phyloP scores from a whole-genome alignment of 2,797 vertebrate genomes.

The Danio tinwini region DNA sequence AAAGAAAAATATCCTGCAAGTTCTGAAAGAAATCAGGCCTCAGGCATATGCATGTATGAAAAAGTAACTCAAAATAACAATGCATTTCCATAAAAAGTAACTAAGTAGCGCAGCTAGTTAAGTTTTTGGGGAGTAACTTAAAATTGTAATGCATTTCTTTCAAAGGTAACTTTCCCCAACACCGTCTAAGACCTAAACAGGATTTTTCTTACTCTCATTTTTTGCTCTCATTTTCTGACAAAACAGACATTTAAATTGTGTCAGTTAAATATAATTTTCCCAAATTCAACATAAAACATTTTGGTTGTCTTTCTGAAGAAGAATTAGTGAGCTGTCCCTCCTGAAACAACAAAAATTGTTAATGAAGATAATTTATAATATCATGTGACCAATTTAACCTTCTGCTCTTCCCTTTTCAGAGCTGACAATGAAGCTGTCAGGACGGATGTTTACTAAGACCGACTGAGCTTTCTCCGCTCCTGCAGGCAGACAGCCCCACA shows the following conservation, averaged over 20 bases:
- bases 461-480: conserved; percentile 51
- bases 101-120: too few relatives aligned
- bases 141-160: too few relatives aligned
- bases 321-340: background rate
- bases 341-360: background rate
- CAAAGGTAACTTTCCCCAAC: too few relatives aligned
- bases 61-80: too few relatives aligned
- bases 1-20: too few relatives aligned
- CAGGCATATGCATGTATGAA: too few relatives aligned
- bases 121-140: too few relatives aligned
- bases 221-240: too few relatives aligned
- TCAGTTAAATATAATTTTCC: background rate
- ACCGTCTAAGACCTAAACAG: too few relatives aligned
- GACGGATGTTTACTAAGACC: conserved; percentile 38
- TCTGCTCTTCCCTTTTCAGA: conserved; percentile 50
- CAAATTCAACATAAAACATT: conserved; percentile 3
- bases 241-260: background rate
- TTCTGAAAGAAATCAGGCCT: too few relatives aligned
- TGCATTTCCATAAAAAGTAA: too few relatives aligned
- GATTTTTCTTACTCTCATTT: too few relatives aligned
- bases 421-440: conserved; percentile 58
- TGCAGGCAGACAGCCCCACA: conserved; percentile 49
- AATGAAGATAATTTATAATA: background rate
- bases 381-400: conserved; percentile 21
- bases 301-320: background rate